phyloP scores from a whole-genome alignment of 2,888 invertebrate species.

The Sphaerolaimus hirsutus region DNA sequence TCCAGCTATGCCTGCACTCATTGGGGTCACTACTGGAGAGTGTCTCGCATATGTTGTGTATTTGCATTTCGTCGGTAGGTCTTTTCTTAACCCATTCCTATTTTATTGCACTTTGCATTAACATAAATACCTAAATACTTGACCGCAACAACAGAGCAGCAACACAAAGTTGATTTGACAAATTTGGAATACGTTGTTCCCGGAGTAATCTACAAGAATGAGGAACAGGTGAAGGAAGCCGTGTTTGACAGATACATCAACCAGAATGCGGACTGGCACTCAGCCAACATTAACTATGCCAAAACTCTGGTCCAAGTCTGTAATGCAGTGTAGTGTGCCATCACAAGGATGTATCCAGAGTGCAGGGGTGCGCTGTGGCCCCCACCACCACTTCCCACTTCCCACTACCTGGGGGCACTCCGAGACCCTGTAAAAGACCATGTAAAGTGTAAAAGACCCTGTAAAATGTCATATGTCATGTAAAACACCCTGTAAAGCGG shows the following conservation, averaged over 20 bases:
- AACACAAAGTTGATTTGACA: background rate
- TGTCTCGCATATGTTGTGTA: conserved; percentile 7
- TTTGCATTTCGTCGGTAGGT: conserved; percentile 3
- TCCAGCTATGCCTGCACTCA: conserved; percentile 6
- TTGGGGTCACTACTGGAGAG: conserved; percentile 8
- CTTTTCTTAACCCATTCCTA: background rate
- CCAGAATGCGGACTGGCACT: conserved; percentile 1
- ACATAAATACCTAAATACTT: too few species aligned
- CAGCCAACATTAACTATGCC: background rate
- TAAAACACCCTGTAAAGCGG: too few species aligned
- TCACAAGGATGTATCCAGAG: background rate
- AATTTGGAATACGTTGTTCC: conserved; percentile 6
- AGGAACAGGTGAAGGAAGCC: conserved; percentile 5
- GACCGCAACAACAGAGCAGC: too few species aligned
- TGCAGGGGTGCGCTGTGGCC: too few species aligned
- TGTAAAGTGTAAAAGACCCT: too few species aligned
- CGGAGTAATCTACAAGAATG: conserved; percentile 1
- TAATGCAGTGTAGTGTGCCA: background rate
- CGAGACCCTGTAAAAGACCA: too few species aligned
- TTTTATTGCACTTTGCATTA: too few species aligned
- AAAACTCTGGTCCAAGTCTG: conserved; percentile 1
- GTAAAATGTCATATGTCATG: too few species aligned
- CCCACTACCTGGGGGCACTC: too few species aligned
- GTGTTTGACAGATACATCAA: conserved; percentile 1
- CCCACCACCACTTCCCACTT: too few species aligned